Percentiles rank a stretch among this genome's conserved stretches.
Evolutionary conservation across 2,797 vertebrate species (phyloP).

Genomic region (Monodelphis domestica): DNA sequence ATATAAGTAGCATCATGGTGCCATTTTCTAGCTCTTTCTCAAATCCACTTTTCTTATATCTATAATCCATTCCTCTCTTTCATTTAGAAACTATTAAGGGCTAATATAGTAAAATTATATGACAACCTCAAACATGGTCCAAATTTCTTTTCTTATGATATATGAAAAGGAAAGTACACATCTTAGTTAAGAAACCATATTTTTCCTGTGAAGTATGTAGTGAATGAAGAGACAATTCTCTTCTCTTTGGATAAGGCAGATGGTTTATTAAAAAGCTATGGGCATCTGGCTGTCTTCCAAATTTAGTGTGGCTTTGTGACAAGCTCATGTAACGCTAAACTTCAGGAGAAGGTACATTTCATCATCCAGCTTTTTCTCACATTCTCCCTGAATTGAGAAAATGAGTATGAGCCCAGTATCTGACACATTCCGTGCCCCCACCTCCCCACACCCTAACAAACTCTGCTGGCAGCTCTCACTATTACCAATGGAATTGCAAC

Average conservation of each 20-base stretch:
- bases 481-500: background rate
- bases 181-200: background rate
- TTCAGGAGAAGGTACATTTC: background rate
- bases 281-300: conserved; percentile 14
- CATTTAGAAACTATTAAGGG: conserved; percentile 57
- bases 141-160: conserved; percentile 61
- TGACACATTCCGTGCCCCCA: background rate
- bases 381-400: background rate
- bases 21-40: background rate
- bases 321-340: background rate
- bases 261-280: conserved; percentile 34
- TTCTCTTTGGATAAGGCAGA: conserved; percentile 23
- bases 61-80: conserved; percentile 25
- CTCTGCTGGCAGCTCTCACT: background rate
- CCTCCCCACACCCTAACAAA: background rate
- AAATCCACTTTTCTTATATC: conserved; percentile 41
- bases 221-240: conserved; percentile 33
- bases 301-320: conserved; percentile 31
- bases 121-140: conserved; percentile 33
- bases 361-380: background rate
- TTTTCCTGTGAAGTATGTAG: background rate
- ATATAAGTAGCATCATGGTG: conserved; percentile 28
- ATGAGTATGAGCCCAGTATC: background rate
- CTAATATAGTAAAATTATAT: conserved; percentile 38
- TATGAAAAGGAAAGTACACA: conserved; percentile 49